Conservation (phyloP, 2,797 vertebrate species). For the Pantherophis alleghaniensis region DNA sequence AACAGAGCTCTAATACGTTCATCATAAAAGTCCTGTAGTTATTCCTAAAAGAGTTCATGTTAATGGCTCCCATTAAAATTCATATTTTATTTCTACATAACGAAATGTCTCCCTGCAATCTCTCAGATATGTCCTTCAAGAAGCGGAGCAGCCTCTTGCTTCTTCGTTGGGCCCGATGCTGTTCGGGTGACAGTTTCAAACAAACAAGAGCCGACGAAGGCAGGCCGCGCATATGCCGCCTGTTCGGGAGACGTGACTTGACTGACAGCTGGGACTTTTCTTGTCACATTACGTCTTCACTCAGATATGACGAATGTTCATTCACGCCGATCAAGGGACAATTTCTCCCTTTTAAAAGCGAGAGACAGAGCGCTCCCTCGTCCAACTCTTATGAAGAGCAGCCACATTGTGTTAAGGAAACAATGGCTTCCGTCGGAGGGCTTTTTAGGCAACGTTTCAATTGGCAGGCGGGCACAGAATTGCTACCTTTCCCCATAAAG, state of each 20-base stretch:
- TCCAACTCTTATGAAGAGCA: constrained; percentile 29
- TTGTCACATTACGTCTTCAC: constrained; percentile 59
- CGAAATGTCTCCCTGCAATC: constrained; percentile 50
- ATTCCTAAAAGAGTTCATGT: constrained; percentile 67
- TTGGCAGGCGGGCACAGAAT: not conserved
- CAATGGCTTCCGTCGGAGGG: not conserved
- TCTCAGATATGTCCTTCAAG: constrained; percentile 63
- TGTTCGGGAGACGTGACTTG: constrained; percentile 27
- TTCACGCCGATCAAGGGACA: constrained; percentile 17
- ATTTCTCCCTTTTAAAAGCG: constrained; percentile 33
- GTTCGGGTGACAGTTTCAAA: constrained; percentile 38
- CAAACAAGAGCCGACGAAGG: constrained; percentile 42
- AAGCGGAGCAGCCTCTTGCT: constrained; percentile 13
- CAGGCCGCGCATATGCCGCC: not conserved
- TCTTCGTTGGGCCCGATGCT: constrained; percentile 30
- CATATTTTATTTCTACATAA: constrained; percentile 61
- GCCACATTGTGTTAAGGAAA: constrained; percentile 19
- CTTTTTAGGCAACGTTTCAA: not conserved
- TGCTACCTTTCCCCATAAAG: fast-evolving
- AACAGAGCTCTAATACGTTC: constrained; percentile 54
- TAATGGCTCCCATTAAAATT: constrained; percentile 67
- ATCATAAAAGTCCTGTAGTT: constrained; percentile 63
- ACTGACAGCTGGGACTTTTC: constrained; percentile 63
- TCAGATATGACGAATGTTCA: constrained; percentile 49
- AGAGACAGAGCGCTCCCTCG: not conserved